phyloP scores from a whole-genome alignment of 1,140 invertebrate genomes.

The Acyrthosiphon pisum region DNA sequence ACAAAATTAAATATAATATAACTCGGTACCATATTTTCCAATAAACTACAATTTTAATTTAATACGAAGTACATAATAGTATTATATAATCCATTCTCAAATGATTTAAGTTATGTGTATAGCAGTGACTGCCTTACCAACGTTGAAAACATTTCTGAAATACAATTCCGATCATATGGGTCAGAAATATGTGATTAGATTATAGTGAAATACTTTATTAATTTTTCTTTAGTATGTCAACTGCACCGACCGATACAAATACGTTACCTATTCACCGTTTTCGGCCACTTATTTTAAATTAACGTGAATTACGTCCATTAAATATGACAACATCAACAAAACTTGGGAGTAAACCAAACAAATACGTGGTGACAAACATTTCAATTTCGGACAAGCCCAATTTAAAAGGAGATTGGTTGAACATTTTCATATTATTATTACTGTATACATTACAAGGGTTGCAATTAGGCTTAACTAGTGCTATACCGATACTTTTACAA shows the following conservation, averaged over 20 bases:
- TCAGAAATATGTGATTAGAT: not conserved
- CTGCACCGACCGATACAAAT: not conserved
- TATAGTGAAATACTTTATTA: not conserved
- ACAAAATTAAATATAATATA: not conserved
- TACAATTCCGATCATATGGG: not conserved
- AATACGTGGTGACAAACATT: not conserved
- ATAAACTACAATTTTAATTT: not conserved
- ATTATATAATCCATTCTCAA: not conserved
- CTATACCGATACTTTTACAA: conserved; percentile 94
- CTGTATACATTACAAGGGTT: conserved; percentile 96
- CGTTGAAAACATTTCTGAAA: not conserved
- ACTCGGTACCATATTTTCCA: not conserved
- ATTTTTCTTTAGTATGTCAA: not conserved
- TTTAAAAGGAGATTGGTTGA: conserved; percentile 68
- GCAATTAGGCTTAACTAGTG: conserved; percentile 89
- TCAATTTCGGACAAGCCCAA: not conserved
- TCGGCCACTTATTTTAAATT: not conserved
- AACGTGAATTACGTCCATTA: not conserved
- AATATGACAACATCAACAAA: not conserved
- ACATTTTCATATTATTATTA: conserved; percentile 86
- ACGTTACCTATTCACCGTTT: not conserved
- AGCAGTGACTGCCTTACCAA: not conserved
- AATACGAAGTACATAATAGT: not conserved
- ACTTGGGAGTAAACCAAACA: not conserved
- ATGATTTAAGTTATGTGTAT: not conserved